Conservation (phyloP, 2,113 vertebrate species). For the Dipodomys spectabilis region DNA sequence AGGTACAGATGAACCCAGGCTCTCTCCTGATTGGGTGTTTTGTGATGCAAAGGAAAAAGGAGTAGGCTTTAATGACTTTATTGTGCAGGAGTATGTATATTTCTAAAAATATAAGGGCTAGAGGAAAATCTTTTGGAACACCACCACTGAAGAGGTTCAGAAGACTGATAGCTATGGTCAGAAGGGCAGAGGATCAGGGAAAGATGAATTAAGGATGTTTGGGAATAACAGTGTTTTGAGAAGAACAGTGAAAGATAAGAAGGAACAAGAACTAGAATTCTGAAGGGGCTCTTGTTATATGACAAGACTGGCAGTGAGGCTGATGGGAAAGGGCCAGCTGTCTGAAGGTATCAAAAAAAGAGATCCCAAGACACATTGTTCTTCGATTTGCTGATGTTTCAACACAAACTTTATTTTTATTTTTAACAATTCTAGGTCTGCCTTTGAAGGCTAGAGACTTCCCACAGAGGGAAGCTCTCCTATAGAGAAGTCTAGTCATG, state of each 20-base stretch:
- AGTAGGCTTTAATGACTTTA: not conserved
- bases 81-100: not conserved
- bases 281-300: not conserved
- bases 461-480: not conserved
- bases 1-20: not conserved
- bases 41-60: conserved; percentile 14
- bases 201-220: not conserved
- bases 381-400: conserved; percentile 41
- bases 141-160: not conserved
- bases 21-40: not conserved
- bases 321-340: not conserved
- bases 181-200: not conserved
- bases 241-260: not conserved
- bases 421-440: conserved; percentile 2
- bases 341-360: conserved; percentile 2
- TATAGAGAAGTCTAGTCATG: not conserved
- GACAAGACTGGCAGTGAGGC: not conserved
- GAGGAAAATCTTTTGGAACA: not conserved
- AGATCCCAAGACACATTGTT: conserved; percentile 30
- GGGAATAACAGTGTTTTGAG: conserved; percentile 1
- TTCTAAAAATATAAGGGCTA: not conserved
- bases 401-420: conserved; percentile 55
- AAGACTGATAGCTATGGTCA: not conserved
- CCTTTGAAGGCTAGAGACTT: not conserved
- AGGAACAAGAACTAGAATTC: not conserved